Conservation (phyloP, 2,888 invertebrate genomes). For the Perizoma affinitatum region DNA sequence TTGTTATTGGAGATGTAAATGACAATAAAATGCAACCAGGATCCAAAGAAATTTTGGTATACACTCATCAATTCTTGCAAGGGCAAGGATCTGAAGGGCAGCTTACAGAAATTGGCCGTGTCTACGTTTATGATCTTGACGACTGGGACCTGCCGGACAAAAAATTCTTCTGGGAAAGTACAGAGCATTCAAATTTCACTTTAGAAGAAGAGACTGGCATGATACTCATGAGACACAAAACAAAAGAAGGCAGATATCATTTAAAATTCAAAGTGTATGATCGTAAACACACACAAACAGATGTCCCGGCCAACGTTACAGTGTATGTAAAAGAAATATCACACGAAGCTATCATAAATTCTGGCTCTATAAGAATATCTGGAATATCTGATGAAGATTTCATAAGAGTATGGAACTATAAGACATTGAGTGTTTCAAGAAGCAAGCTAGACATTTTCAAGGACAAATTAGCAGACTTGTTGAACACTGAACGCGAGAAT, state of each 20-base stretch:
- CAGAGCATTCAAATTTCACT: slow-evolving; percentile 94
- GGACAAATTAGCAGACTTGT: slow-evolving; percentile 92
- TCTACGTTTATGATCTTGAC: slow-evolving; percentile 98
- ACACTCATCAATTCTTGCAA: slow-evolving; percentile 96
- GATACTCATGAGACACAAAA: slow-evolving; percentile 97
- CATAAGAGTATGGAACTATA: slow-evolving; percentile 96
- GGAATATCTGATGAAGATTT: slow-evolving; percentile 98
- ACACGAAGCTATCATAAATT: slow-evolving; percentile 97
- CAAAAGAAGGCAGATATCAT: slow-evolving; percentile 93
- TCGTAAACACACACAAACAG: slow-evolving; percentile 96
- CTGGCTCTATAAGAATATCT: slow-evolving; percentile 96
- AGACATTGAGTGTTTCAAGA: slow-evolving; percentile 91
- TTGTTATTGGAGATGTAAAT: slow-evolving; percentile 98
- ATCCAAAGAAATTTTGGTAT: slow-evolving; percentile 97
- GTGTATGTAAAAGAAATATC: slow-evolving; percentile 97
- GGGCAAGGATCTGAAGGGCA: slow-evolving; percentile 88
- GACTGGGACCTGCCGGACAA: slow-evolving; percentile 99
- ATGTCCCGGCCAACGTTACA: slow-evolving; percentile 98
- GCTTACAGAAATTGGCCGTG: slow-evolving; percentile 95
- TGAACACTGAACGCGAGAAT: slow-evolving; percentile 93
- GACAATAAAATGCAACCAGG: slow-evolving; percentile 99
- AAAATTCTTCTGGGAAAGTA: slow-evolving; percentile 96
- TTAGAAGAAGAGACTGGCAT: slow-evolving; percentile 96
- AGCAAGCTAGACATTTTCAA: slow-evolving; percentile 96
- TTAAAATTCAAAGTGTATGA: slow-evolving; percentile 95